Base-by-base conservation (phyloP, 2,797 vertebrate genomes). In the Artibeus lituratus region DNA sequence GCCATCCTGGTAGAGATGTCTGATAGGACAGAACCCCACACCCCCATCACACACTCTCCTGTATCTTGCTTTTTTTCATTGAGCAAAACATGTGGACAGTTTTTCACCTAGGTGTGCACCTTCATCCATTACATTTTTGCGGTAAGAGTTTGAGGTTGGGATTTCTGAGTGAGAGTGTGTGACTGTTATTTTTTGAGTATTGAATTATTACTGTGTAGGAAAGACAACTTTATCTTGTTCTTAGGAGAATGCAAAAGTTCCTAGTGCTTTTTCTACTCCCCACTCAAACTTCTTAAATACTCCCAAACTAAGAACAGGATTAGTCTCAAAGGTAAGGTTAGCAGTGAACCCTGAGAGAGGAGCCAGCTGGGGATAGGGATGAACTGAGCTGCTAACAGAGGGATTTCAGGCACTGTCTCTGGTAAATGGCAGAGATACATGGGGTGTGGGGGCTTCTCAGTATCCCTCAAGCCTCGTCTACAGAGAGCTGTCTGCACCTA, bases 141-240 rank as follows among this genome's bases (percentile, higher is more conserved):
- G n/a, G 6, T 83, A 90, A 83, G 4, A 42, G 57, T 87, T 57
- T 82, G 44, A 92, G 42, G 37, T 51, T 78, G 42, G 55, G 62
- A 3, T 18, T 73, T 91, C 39, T 67, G 21, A 74, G 53, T 10
- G 7, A 70, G 47, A 5, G 4, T 62, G 5, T 62, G 35, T 51
- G 90, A 78, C 37, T 73, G 29, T 44, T 15, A 37, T 53, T 80
- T 91, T 53, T 84, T 91, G 76, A 55, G 81, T 86, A 57, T 35
- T 76, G 47, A 76, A 49, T 65, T 44, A 35, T 49, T n/a, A 16
- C 51, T 12, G 39, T 35, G 42, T 59, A 53, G n/a, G 70, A 78
- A 67, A 87, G 76, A 67, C 37, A 51, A 10, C 39, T 88, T 95
- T 47, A 65, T 32, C 18, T 65, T 47, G 42, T 12, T 51, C 44